A percentile compares a stretch with the other conserved stretches of the same genome.
These are phyloP conservation scores for Blera fallax DNA, from an alignment of 2,888 invertebrate genomes.

Conservation along the genomic window DNA sequence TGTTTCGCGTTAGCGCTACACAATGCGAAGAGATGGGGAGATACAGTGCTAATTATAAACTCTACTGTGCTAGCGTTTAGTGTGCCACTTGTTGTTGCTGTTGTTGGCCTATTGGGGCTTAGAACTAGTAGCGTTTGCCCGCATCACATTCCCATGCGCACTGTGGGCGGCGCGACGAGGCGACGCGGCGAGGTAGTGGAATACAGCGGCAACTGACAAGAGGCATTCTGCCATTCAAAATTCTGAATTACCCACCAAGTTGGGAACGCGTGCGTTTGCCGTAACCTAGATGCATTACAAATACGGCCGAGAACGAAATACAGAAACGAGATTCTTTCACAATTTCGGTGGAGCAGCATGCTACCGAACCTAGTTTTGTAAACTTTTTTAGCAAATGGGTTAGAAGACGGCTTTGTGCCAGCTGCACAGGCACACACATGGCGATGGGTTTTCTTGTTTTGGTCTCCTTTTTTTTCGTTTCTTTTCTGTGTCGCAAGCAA, in stretches of 20 bases:
- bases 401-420: background rate
- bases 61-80: conserved; percentile 1
- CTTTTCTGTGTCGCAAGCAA: conserved; percentile 11
- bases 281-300: conserved; percentile 62
- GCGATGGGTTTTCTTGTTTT: conserved; percentile 21
- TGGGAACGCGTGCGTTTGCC: conserved; percentile 26
- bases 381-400: conserved; percentile 53
- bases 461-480: background rate
- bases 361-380: background rate
- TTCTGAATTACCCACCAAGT: conserved; percentile 28
- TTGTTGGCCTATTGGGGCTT: background rate
- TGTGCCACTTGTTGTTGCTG: conserved; percentile 24
- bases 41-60: conserved; percentile 53
- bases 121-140: conserved; percentile 19
- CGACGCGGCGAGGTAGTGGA: background rate
- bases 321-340: conserved; percentile 39
- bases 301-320: conserved; percentile 30
- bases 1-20: background rate
- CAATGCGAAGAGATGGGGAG: background rate
- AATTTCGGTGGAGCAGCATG: conserved; percentile 17
- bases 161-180: no score
- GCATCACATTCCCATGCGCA: background rate
- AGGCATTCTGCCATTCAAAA: conserved; percentile 39
- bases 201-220: conserved; percentile 3
- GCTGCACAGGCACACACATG: background rate